Conservation (phyloP, 1,140 invertebrate species). For the Copidosoma floridanum region DNA sequence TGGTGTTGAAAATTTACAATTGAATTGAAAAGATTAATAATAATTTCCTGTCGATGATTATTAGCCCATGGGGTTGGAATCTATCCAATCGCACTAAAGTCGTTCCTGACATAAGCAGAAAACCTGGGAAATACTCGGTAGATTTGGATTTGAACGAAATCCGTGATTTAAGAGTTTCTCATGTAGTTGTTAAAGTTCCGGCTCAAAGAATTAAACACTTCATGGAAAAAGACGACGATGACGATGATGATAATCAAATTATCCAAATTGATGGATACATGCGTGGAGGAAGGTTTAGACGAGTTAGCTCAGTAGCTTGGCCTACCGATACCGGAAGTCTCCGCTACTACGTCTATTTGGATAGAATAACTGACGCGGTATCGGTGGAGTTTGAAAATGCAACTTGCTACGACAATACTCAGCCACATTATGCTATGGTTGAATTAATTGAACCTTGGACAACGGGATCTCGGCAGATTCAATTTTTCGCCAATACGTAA, state of each 20-base stretch:
- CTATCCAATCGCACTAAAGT: slow-evolving; percentile 64
- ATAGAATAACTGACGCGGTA: slow-evolving; percentile 35
- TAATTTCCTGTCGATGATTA: no score
- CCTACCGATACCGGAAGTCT: slow-evolving; percentile 31
- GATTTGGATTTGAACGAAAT: slow-evolving; percentile 65
- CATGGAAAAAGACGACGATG: slow-evolving; percentile 11
- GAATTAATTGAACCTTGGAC: slow-evolving; percentile 67
- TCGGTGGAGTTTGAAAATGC: slow-evolving; percentile 38
- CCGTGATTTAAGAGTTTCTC: slow-evolving; percentile 62
- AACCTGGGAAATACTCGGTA: slow-evolving; percentile 57
- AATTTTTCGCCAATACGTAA: slow-evolving; percentile 62
- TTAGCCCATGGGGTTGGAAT: slow-evolving; percentile 66
- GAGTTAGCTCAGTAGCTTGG: slow-evolving; percentile 18
- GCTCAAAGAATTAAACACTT: neutral
- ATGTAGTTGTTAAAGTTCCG: slow-evolving; percentile 69
- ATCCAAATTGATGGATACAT: slow-evolving; percentile 44
- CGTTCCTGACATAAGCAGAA: slow-evolving; percentile 52
- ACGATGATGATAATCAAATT: slow-evolving; percentile 35
- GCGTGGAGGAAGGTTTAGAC: slow-evolving; percentile 28
- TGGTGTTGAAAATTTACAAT: slow-evolving; percentile 4
- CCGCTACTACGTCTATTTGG: slow-evolving; percentile 40
- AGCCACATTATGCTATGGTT: slow-evolving; percentile 59
- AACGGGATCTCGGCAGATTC: slow-evolving; percentile 60
- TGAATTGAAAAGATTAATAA: neutral
- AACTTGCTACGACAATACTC: slow-evolving; percentile 47